Evolutionary conservation across 2,113 vertebrate species (phyloP).

Genomic region (Trichechus manatus): DNA sequence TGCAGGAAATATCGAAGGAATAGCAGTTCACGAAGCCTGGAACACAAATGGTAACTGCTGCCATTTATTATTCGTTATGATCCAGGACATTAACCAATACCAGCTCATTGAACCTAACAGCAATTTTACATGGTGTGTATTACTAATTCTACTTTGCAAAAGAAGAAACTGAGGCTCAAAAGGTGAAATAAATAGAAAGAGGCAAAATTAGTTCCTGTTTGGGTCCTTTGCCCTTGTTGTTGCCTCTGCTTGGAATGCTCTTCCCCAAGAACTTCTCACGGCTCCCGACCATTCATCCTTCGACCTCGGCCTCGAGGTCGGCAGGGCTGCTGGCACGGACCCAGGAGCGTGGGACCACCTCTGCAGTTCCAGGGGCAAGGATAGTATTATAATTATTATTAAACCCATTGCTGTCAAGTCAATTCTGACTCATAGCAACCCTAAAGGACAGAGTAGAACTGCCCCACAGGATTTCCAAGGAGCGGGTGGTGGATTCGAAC

Average conservation of each 20-base stretch:
- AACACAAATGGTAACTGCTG: fast-evolving
- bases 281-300: not conserved
- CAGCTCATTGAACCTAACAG: fast-evolving
- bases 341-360: not conserved
- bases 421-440: too few relatives aligned
- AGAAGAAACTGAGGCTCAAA: not conserved
- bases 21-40: fast-evolving
- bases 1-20: not conserved
- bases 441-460: too few relatives aligned
- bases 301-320: not conserved
- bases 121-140: fast-evolving
- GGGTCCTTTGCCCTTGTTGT: too few relatives aligned
- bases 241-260: too few relatives aligned
- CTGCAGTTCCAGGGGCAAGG: not conserved
- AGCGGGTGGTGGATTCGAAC: too few relatives aligned
- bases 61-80: fast-evolving
- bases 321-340: not conserved
- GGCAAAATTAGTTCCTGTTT: not conserved
- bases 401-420: not conserved
- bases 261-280: fast-evolving
- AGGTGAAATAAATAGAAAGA: fast-evolving
- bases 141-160: not conserved
- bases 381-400: not conserved
- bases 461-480: too few relatives aligned
- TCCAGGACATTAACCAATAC: not conserved